Conservation (phyloP, 2,888 invertebrate species). For the Synergus japonicus region DNA sequence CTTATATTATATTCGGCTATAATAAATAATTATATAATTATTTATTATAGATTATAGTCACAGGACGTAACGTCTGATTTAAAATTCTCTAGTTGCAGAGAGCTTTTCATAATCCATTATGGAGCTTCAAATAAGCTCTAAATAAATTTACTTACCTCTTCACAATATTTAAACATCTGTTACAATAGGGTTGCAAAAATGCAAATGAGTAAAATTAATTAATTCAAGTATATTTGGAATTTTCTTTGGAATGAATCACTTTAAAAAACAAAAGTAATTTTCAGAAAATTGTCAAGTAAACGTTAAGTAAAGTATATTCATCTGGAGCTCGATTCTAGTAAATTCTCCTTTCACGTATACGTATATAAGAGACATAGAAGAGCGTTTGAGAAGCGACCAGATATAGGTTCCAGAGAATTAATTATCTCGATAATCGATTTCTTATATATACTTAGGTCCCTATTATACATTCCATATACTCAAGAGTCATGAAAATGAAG, state of each 20-base stretch:
- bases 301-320: too few species aligned
- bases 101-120: background rate
- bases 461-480: background rate
- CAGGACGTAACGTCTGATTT: too few species aligned
- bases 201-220: background rate
- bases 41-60: background rate
- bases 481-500: background rate
- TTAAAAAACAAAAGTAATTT: background rate
- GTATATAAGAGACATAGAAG: background rate
- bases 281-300: background rate
- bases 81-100: background rate
- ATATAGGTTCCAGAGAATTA: slow-evolving; percentile 2
- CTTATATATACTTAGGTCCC: background rate
- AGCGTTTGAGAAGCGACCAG: slow-evolving; percentile 5
- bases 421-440: slow-evolving; percentile 31
- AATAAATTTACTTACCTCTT: background rate
- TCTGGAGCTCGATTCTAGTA: background rate
- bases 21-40: background rate
- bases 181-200: background rate
- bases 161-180: background rate
- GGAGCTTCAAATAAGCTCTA: background rate
- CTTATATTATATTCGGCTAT: too few species aligned
- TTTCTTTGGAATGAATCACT: too few species aligned
- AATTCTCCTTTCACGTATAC: slow-evolving; percentile 3
- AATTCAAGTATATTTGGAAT: too few species aligned